Conservation (phyloP, 2,113 vertebrate species). For the Hemiscyllium ocellatum region DNA sequence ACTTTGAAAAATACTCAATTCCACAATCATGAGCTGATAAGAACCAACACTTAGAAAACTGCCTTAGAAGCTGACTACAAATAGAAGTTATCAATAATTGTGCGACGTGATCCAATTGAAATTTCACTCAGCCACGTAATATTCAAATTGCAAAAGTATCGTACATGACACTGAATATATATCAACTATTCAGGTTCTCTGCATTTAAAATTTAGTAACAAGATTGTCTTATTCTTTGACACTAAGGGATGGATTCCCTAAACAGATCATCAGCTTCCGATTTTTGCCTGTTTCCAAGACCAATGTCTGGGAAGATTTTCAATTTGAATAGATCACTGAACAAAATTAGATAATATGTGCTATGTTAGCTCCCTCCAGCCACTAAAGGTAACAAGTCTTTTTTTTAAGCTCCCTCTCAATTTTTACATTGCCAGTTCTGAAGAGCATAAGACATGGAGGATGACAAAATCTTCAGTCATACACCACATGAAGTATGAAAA, state of each 20-base stretch:
- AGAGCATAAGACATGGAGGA: background rate
- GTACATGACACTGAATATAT: background rate
- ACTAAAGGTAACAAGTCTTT: background rate
- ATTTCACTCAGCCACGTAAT: background rate
- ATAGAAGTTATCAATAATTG: background rate
- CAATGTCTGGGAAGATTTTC: background rate
- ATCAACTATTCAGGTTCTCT: background rate
- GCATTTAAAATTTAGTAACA: background rate
- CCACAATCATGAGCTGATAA: background rate
- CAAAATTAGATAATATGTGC: background rate
- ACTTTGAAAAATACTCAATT: background rate
- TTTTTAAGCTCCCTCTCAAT: background rate
- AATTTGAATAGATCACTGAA: background rate
- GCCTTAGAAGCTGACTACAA: background rate
- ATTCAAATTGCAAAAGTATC: background rate
- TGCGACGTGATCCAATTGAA: background rate
- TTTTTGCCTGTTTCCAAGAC: background rate
- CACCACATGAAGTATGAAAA: background rate
- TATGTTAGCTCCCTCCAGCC: background rate
- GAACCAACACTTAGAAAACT: background rate
- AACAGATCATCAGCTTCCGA: background rate
- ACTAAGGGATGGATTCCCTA: background rate
- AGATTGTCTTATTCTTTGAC: background rate
- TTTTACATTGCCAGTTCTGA: background rate
- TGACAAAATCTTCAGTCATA: background rate